phyloP scores from a whole-genome alignment of 2,888 invertebrate species.

The Drosophila neotestacea region DNA sequence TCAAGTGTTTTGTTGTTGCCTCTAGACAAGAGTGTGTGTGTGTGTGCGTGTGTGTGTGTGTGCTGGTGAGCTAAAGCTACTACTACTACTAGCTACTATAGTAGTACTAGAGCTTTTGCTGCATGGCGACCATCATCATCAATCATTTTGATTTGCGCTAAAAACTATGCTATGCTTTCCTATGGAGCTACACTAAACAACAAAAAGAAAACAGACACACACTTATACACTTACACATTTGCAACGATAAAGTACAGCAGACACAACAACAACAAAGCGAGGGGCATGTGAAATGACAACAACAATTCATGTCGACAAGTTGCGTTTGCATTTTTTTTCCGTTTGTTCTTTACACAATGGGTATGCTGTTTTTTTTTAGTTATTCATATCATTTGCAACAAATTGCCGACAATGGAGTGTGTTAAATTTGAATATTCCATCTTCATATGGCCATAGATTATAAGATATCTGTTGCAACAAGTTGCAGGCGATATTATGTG shows the following conservation, averaged over 20 bases:
- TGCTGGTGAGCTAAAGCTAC: constrained; percentile 39
- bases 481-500: background rate
- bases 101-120: constrained; percentile 37
- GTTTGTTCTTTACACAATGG: constrained; percentile 1
- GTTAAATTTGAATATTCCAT: background rate
- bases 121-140: constrained; percentile 74
- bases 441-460: no score
- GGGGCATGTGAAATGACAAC: constrained; percentile 62
- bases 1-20: constrained; percentile 57
- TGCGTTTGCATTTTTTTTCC: constrained; percentile 59
- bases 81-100: constrained; percentile 8
- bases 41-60: constrained; percentile 7
- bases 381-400: background rate
- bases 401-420: background rate
- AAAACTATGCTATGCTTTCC: constrained; percentile 68
- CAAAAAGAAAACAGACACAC: constrained; percentile 26
- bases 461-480: background rate
- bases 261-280: constrained; percentile 31
- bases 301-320: constrained; percentile 79
- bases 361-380: background rate
- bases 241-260: constrained; percentile 45
- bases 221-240: constrained; percentile 12
- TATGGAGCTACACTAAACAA: constrained; percentile 40
- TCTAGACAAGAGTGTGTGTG: constrained; percentile 1
- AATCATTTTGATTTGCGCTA: constrained; percentile 80